A percentile compares a stretch with the other conserved stretches of the same genome.
These are phyloP conservation scores for Crypturellus tataupa DNA, from an alignment of 2,797 vertebrate species.

Conservation along the genomic window DNA sequence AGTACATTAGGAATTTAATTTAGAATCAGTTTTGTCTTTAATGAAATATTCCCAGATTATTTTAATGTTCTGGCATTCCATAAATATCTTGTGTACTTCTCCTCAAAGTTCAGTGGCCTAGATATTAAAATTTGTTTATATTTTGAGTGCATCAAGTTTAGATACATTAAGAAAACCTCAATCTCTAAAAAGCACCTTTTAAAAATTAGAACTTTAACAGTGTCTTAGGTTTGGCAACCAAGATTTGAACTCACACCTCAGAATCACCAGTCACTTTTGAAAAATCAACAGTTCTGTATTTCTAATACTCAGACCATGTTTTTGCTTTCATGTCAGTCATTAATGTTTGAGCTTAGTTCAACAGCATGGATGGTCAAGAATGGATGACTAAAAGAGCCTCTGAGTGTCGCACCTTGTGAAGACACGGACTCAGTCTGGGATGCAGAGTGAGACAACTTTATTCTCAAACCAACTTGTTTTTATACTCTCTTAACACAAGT, in stretches of 20 bases:
- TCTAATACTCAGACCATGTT: neutral
- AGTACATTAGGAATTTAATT: neutral
- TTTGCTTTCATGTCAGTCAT: neutral
- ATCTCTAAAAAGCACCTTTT: neutral
- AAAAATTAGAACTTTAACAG: neutral
- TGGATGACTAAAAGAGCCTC: neutral
- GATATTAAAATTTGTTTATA: neutral
- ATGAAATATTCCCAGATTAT: neutral
- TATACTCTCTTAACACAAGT: too few species aligned
- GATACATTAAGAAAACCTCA: too few species aligned
- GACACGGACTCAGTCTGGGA: too few species aligned
- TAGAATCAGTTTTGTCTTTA: neutral
- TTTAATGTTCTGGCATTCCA: neutral
- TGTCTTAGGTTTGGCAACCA: neutral
- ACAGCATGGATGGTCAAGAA: neutral
- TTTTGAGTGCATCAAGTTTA: too few species aligned
- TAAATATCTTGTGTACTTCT: neutral
- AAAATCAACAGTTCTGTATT: neutral
- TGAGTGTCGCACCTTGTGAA: too few species aligned
- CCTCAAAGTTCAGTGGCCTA: neutral
- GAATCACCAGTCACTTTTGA: neutral
- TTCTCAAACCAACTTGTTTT: too few species aligned
- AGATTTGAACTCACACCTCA: neutral
- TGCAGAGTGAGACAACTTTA: too few species aligned
- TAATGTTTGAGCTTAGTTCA: neutral